phyloP scores from a whole-genome alignment of 1,140 invertebrate species.

The Atta colombica region DNA sequence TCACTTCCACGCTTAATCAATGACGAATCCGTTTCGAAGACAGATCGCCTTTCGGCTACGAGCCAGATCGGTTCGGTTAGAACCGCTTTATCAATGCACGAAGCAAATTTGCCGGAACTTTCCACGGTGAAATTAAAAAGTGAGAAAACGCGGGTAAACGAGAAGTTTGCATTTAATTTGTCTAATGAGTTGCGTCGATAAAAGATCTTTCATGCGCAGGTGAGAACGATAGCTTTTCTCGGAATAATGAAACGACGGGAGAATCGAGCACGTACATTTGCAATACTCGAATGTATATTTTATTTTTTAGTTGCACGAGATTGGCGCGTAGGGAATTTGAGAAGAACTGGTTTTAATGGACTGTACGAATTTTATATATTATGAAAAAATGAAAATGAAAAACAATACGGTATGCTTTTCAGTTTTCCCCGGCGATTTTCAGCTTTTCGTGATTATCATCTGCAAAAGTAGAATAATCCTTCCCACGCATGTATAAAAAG shows the following conservation, averaged over 20 bases:
- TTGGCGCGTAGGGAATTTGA: conserved; percentile 8
- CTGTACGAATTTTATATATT: conserved; percentile 18
- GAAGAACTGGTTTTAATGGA: conserved; percentile 20
- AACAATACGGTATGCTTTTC: conserved; percentile 3
- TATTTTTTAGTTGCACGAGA: neutral
- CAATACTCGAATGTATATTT: neutral
- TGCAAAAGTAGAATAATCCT: neutral
- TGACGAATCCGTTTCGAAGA: conserved; percentile 30
- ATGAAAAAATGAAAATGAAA: conserved; percentile 19
- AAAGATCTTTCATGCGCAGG: neutral
- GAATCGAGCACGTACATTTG: neutral
- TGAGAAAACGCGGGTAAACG: neutral
- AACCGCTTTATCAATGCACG: conserved; percentile 25
- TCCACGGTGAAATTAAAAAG: conserved; percentile 20
- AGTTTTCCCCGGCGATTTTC: conserved; percentile 3
- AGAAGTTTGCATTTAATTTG: neutral
- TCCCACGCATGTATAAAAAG: neutral
- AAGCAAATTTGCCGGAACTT: conserved; percentile 7
- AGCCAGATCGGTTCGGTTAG: neutral
- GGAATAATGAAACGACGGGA: neutral
- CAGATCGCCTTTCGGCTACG: conserved; percentile 12
- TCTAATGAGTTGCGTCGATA: neutral
- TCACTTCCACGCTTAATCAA: conserved; percentile 26
- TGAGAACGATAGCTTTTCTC: neutral
- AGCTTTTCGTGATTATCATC: neutral